These are phyloP conservation scores for Protonemura montana DNA, from an alignment of 2,888 invertebrate genomes.

Conservation along the genomic window DNA sequence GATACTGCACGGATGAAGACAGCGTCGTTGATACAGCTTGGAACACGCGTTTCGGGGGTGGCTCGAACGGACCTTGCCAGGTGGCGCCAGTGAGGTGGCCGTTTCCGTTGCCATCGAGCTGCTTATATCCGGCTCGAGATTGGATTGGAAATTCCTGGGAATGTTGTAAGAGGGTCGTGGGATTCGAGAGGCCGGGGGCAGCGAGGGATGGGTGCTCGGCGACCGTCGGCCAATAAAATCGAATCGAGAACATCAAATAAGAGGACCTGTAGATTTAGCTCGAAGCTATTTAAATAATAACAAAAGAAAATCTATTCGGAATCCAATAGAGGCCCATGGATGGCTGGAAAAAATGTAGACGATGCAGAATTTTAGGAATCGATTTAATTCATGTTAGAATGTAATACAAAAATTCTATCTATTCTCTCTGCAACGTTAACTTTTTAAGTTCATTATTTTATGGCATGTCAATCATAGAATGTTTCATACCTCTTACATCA, in stretches of 20 bases:
- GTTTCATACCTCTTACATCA: neutral
- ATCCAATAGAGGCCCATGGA: neutral
- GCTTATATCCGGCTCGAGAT: slow-evolving; percentile 38
- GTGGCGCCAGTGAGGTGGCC: slow-evolving; percentile 27
- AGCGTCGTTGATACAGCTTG: neutral
- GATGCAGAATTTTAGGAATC: neutral
- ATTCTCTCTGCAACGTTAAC: neutral
- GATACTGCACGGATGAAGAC: neutral
- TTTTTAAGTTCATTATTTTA: neutral
- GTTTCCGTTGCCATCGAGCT: slow-evolving; percentile 9
- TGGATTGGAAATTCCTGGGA: slow-evolving; percentile 36
- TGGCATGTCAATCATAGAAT: neutral
- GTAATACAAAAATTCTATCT: neutral
- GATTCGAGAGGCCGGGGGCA: neutral
- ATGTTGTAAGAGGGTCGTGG: slow-evolving; percentile 33
- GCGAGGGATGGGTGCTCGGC: neutral
- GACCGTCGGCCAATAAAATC: slow-evolving; percentile 30
- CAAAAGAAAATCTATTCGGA: slow-evolving; percentile 22
- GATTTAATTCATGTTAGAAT: neutral
- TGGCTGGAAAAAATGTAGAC: neutral
- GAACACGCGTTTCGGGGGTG: neutral
- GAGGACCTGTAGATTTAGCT: slow-evolving; percentile 33
- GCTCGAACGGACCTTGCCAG: slow-evolving; percentile 15
- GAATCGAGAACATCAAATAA: slow-evolving; percentile 39
- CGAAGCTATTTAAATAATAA: slow-evolving; percentile 31